Conservation (phyloP, 2,113 vertebrate species). For the Chiloscyllium plagiosum region DNA sequence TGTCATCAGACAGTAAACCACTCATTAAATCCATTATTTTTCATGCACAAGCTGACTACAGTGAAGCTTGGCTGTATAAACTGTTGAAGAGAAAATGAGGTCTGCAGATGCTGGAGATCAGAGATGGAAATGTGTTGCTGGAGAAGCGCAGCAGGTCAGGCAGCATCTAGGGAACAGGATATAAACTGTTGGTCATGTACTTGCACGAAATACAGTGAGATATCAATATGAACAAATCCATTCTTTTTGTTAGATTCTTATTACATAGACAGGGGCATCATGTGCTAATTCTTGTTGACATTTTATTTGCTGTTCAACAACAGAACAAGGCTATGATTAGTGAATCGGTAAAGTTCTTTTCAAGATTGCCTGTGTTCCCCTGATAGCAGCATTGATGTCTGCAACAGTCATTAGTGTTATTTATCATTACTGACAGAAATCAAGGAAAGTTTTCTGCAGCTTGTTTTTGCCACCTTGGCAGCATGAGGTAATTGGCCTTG, state of each 20-base stretch:
- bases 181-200: neutral
- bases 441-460: constrained; percentile 59
- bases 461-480: constrained; percentile 68
- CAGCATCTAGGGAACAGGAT: too few relatives aligned
- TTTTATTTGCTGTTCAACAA: constrained; percentile 62
- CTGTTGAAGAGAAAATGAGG: too few relatives aligned
- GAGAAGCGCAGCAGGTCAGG: too few relatives aligned
- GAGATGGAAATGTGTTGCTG: too few relatives aligned
- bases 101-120: too few relatives aligned
- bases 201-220: neutral
- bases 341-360: constrained; percentile 61
- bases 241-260: neutral
- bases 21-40: neutral
- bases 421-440: constrained; percentile 70
- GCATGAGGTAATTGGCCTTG: constrained; percentile 60
- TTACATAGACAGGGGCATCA: constrained; percentile 57
- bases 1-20: neutral
- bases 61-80: neutral
- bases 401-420: constrained; percentile 64
- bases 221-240: neutral
- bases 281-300: constrained; percentile 61
- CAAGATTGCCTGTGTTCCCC: constrained; percentile 63
- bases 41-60: neutral
- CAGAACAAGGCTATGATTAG: constrained; percentile 64
- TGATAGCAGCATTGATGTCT: constrained; percentile 68